Percentiles rank a stretch among this genome's conserved stretches.
Evolutionary conservation across 2,888 invertebrate genomes (phyloP).

Genomic region (Cryptus armator): DNA sequence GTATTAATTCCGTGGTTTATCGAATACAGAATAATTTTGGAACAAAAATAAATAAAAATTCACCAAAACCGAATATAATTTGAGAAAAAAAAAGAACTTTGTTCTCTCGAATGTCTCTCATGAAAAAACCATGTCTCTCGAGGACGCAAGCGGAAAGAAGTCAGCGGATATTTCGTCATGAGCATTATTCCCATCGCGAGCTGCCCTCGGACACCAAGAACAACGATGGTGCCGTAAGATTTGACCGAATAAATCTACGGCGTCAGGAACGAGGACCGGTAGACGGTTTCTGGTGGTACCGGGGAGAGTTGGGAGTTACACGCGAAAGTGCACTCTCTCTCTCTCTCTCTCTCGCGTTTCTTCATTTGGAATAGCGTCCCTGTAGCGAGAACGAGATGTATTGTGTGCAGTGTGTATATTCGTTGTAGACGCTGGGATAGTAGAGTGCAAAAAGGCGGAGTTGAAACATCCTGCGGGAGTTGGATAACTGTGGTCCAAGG

Average conservation of each 20-base stretch:
- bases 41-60: no score
- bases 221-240: conserved; percentile 43
- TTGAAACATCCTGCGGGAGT: conserved; percentile 55
- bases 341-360: conserved; percentile 56
- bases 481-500: conserved; percentile 59
- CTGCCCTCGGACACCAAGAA: neutral
- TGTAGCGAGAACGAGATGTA: conserved; percentile 31
- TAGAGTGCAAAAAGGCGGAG: conserved; percentile 57
- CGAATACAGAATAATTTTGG: no score
- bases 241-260: conserved; percentile 60
- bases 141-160: conserved; percentile 4
- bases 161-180: conserved; percentile 44
- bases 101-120: no score
- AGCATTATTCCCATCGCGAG: conserved; percentile 32
- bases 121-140: neutral
- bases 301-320: neutral
- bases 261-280: neutral
- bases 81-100: no score
- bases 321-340: conserved; percentile 58
- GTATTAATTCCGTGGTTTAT: no score
- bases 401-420: conserved; percentile 9
- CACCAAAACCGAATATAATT: no score
- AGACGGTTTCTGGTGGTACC: neutral
- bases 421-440: conserved; percentile 16
- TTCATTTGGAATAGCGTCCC: conserved; percentile 24